Base-by-base conservation (phyloP, 2,797 vertebrate species). In the Hyperoplus lanceolatus region DNA sequence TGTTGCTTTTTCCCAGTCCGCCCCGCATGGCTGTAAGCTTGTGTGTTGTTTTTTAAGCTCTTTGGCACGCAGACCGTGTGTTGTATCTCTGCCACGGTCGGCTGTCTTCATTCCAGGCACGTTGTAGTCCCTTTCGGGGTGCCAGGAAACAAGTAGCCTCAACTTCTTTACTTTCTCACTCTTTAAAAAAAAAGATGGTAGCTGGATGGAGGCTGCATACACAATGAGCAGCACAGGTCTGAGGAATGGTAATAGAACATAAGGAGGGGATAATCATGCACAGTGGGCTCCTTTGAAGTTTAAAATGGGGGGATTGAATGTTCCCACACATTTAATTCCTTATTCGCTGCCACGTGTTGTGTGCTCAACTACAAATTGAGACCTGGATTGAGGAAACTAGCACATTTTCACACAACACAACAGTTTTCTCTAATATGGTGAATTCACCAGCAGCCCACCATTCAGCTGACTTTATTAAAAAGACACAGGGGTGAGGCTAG, bases 31-130 rank as follows among this genome's bases (percentile, higher is more conserved):
- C 86, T 82, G 73, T 77, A 86, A 66, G 84, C 68, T 59, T 46
- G 42, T 84, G 88, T 84, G 83, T 90, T 89, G 29, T 84, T 80
- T 87, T 92, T 87, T 86, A 77, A 81, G 80, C 84, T 77, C 82
- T 82, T 78, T 85, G 84, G 82, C 85, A 89, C 85, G 80, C 83
- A 60, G 62, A 89, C 80, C 83, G 90, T 73, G 85, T 67, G 75
- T 88, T 89, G 29, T 61, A 72, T 69, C 69, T 87, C 73, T 77
- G 79, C 57, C 90, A 94, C 93, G 92, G 93, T 94, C 88, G 87
- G 62, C 59, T 21, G 57, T 83, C 79, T 87, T 82, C 54, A 93
- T 94, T 93, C 90, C 62, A 82, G 76, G 83, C 93, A 93, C 83
- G 85, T 78, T 72, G 73, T 71, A 67, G 75, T 82, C 75, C 81